Evolutionary conservation across 2,113 vertebrate genomes (phyloP), one percentile per base, ranked within the genome.

Genomic region (Tragelaphus strepsiceros): DNA sequence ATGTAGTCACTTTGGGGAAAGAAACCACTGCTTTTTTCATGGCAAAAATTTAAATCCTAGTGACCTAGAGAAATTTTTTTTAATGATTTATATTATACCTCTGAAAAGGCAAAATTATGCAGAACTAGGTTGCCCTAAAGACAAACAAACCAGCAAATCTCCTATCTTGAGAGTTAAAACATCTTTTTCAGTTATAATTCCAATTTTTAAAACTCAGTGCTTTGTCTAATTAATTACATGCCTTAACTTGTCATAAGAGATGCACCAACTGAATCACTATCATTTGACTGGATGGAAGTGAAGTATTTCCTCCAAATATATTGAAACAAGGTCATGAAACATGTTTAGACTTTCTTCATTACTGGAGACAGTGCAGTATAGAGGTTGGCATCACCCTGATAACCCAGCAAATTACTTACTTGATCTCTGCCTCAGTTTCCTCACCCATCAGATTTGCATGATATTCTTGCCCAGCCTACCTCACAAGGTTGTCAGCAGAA

Each of bases 401-500:
- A 95, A 26, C 51, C 39, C 49, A 51, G 26, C 21, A 91, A 78
- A n/a, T 88, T 87, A 62, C 10, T 92, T 94, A 88, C 61, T 86
- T 93, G 32, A 61, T 61, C 6, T 87, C 84, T 95, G 84, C 81
- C 64, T 98, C 92, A 67, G 56, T 91, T 94, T 96, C 62, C 82
- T 93, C 46, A 88, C 54, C 21, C 39, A 82, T 62, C 58, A 87
- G 54, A 93, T 86, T 87, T 91, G 58, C 58, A 91, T 93, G 49
- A 85, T 78, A 86, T 14, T 82, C 46, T 77, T 83, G 39, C 77
- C 77, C 88, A 46, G 30, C 74, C 92, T 98, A 97, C 96, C 96
- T 98, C 95, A 98, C 54, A 95, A 77, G 67, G 16, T 92, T 96
- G 30, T 96, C 16, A 11, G 93, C 96, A 95, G 80, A 91, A 94